A percentile compares a stretch with the other conserved stretches of the same genome.
Evolutionary conservation across 2,888 invertebrate genomes (phyloP).

Genomic region (Rotaria magnacalcarata): DNA sequence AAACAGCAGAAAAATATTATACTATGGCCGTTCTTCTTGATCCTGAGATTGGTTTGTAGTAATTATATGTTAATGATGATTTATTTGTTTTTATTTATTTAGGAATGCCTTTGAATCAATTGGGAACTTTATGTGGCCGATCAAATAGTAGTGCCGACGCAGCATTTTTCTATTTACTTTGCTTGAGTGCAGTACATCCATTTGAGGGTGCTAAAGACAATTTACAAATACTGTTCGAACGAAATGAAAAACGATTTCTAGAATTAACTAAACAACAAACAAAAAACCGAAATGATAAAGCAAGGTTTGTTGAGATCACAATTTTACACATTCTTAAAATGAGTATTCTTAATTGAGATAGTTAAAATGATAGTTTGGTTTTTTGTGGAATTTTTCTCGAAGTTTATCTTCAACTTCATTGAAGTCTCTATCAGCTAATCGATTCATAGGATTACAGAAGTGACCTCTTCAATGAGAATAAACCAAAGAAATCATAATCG

Average conservation of each 20-base stretch:
- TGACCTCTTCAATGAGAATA: no score
- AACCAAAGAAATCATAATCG: no score
- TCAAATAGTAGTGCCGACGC: conserved; percentile 76
- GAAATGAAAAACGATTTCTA: conserved; percentile 58
- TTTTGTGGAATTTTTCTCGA: no score
- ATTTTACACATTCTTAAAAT: no score
- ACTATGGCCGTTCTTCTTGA: conserved; percentile 60
- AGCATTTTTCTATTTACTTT: conserved; percentile 76
- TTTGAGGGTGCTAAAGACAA: conserved; percentile 87
- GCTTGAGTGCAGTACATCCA: conserved; percentile 68
- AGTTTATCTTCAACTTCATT: no score
- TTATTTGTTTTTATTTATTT: conserved; percentile 41
- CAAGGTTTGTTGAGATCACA: background rate
- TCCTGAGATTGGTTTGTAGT: conserved; percentile 55
- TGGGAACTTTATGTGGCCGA: conserved; percentile 74
- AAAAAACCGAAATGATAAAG: background rate
- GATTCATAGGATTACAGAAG: no score
- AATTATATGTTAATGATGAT: background rate
- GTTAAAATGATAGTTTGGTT: no score
- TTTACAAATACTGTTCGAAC: conserved; percentile 67
- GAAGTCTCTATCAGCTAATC: no score
- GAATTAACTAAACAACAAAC: conserved; percentile 48
- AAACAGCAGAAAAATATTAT: conserved; percentile 76
- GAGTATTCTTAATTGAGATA: no score
- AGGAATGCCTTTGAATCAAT: conserved; percentile 89